phyloP scores from a whole-genome alignment of 2,797 vertebrate species.

The Peromyscus eremicus region DNA sequence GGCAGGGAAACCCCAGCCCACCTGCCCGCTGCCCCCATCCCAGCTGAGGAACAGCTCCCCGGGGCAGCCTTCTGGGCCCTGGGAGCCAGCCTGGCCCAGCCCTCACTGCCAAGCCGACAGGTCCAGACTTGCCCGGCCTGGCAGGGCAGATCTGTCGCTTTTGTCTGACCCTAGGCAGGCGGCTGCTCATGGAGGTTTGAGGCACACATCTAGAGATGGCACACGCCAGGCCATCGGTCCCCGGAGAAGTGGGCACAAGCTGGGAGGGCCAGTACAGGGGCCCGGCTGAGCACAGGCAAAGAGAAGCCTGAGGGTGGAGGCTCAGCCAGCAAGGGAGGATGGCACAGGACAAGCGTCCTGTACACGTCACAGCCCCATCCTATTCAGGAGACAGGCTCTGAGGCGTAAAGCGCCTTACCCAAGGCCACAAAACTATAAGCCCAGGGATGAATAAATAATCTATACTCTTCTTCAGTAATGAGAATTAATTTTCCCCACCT shows the following conservation, averaged over 20 bases:
- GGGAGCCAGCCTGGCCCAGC: conserved; percentile 23
- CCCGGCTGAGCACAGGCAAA: fast-evolving
- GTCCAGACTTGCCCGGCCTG: conserved; percentile 88
- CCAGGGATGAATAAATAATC: fast-evolving
- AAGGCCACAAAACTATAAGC: neutral
- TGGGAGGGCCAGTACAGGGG: neutral
- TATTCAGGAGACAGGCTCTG: neutral
- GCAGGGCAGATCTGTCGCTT: conserved; percentile 73
- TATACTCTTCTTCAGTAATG: neutral
- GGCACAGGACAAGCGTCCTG: neutral
- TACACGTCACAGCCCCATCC: fast-evolving
- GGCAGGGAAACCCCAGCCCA: neutral
- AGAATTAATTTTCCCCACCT: neutral
- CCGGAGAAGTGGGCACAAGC: neutral
- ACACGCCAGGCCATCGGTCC: neutral
- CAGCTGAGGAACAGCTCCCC: neutral
- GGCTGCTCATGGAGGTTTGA: neutral
- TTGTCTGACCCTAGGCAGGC: conserved; percentile 38
- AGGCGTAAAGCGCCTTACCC: neutral
- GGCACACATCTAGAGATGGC: neutral
- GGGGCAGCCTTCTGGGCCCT: conserved; percentile 9
- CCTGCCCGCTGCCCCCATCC: neutral
- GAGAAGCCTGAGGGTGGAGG: neutral
- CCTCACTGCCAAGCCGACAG: conserved; percentile 82
- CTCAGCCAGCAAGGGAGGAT: fast-evolving